Conservation (phyloP, 2,113 vertebrate species). For the Gasterosteus nipponicus region DNA sequence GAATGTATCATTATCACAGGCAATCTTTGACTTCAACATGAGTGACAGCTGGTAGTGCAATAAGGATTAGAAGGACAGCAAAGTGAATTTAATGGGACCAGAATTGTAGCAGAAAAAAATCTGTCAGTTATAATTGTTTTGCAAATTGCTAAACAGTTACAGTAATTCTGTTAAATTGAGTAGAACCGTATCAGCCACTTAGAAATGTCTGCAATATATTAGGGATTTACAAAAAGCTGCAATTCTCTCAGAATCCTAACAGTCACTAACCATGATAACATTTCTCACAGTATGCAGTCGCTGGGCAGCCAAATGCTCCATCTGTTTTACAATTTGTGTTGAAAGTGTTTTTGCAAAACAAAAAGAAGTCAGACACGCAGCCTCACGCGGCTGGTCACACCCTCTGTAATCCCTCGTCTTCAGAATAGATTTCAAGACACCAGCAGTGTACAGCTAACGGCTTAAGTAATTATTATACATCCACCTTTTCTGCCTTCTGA, state of each 20-base stretch:
- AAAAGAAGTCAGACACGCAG: background rate
- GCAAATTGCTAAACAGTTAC: background rate
- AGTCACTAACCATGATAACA: background rate
- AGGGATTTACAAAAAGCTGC: background rate
- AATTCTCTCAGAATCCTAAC: background rate
- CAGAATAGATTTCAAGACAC: background rate
- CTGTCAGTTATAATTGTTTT: background rate
- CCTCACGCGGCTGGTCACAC: background rate
- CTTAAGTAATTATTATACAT: background rate
- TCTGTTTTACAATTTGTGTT: background rate
- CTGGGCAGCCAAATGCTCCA: conserved; percentile 9
- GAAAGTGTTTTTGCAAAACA: background rate
- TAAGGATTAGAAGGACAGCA: conserved; percentile 1
- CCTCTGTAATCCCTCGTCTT: background rate
- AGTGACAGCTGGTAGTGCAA: background rate
- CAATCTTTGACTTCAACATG: background rate
- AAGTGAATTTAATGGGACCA: background rate
- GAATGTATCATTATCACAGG: background rate
- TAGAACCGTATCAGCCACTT: background rate
- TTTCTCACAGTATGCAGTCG: background rate
- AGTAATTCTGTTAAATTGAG: background rate
- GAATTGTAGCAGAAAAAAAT: background rate
- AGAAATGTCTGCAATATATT: background rate
- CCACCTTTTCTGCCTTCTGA: conserved; percentile 15
- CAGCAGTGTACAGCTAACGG: background rate